phyloP scores from a whole-genome alignment of 2,113 vertebrate species.

The Serinus canaria region DNA sequence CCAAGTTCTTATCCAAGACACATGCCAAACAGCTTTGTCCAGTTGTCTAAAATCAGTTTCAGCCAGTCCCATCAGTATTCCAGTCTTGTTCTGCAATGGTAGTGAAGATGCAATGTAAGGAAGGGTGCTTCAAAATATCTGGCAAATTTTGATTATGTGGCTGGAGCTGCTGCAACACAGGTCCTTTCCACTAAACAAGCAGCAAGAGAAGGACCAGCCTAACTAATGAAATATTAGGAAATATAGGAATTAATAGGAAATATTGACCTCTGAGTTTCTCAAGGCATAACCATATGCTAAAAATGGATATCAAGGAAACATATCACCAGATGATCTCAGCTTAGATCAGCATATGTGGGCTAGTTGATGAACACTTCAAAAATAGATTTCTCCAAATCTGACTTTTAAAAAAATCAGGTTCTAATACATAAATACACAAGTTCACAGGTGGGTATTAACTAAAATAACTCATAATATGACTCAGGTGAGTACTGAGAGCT shows the following conservation, averaged over 20 bases:
- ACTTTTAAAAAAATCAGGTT: neutral
- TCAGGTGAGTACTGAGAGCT: neutral
- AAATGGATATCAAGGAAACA: neutral
- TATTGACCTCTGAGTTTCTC: neutral
- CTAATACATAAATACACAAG: neutral
- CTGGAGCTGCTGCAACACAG: neutral
- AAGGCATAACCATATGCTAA: neutral
- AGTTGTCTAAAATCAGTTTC: neutral
- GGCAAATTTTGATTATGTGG: neutral
- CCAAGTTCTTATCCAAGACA: neutral
- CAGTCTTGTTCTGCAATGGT: neutral
- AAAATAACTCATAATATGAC: neutral
- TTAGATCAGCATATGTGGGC: neutral
- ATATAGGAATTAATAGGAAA: neutral
- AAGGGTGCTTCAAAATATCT: neutral
- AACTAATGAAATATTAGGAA: neutral
- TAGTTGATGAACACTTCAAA: neutral
- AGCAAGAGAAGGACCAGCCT: neutral
- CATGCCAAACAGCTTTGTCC: neutral
- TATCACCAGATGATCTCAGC: neutral
- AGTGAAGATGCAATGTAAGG: neutral
- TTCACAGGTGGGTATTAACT: neutral
- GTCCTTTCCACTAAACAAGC: neutral
- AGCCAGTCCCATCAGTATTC: neutral
- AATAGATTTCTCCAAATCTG: neutral